phyloP scores from a whole-genome alignment of 1,140 invertebrate species.

The Adoxophyes honmai region DNA sequence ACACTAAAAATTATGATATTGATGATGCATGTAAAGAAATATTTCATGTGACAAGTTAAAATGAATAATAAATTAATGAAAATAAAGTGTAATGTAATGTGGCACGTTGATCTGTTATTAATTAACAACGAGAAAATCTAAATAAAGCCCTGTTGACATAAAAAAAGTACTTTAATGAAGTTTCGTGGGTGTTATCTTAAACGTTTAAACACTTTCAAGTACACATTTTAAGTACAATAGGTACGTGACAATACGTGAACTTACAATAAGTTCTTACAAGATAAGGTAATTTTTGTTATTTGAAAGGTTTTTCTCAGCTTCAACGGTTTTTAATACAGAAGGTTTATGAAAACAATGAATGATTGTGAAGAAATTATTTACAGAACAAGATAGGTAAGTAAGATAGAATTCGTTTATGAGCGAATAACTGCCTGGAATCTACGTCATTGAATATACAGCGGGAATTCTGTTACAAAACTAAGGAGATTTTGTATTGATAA shows the following conservation, averaged over 20 bases:
- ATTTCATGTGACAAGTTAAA: slow-evolving; percentile 52
- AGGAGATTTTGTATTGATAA: too few relatives aligned
- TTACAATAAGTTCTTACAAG: too few relatives aligned
- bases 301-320: too few relatives aligned
- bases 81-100: slow-evolving; percentile 49
- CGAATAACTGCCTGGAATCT: slow-evolving; percentile 50
- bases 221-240: too few relatives aligned
- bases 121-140: slow-evolving; percentile 45
- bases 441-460: slow-evolving; percentile 24
- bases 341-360: background rate
- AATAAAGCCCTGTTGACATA: too few relatives aligned
- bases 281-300: too few relatives aligned
- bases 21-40: slow-evolving; percentile 39
- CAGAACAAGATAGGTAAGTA: slow-evolving; percentile 50
- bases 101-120: slow-evolving; percentile 58
- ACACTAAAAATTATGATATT: slow-evolving; percentile 45
- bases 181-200: background rate
- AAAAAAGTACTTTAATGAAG: too few relatives aligned
- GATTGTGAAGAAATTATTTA: slow-evolving; percentile 44
- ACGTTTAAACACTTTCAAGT: too few relatives aligned
- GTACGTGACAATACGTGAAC: too few relatives aligned
- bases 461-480: too few relatives aligned
- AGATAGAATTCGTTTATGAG: slow-evolving; percentile 40
- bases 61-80: slow-evolving; percentile 75
- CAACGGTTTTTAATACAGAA: background rate